phyloP scores from a whole-genome alignment of 2,888 invertebrate species.

The Prosapia bicincta region DNA sequence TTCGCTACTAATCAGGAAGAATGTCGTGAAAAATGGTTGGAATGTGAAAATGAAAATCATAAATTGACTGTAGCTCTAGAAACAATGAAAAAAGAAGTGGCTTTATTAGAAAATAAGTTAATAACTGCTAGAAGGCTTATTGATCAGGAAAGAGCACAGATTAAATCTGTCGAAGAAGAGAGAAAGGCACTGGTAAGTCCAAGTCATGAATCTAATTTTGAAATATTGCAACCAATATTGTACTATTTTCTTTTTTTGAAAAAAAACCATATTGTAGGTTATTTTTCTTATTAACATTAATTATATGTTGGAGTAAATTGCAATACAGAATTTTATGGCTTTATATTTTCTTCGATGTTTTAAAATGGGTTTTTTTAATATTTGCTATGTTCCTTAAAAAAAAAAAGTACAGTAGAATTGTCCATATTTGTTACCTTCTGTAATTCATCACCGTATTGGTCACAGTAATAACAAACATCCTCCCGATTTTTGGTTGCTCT shows the following conservation, averaged over 20 bases:
- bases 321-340: too few relatives aligned
- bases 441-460: too few relatives aligned
- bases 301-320: too few relatives aligned
- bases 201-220: not conserved
- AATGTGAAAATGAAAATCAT: slow-evolving; percentile 67
- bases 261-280: too few relatives aligned
- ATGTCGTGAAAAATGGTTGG: slow-evolving; percentile 60
- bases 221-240: not conserved
- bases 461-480: too few relatives aligned
- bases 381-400: too few relatives aligned
- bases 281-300: too few relatives aligned
- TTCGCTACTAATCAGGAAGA: slow-evolving; percentile 24
- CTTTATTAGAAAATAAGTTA: slow-evolving; percentile 74
- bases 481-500: too few relatives aligned
- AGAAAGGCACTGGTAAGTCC: slow-evolving; percentile 64
- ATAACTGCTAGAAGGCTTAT: slow-evolving; percentile 75
- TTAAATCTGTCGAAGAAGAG: slow-evolving; percentile 67
- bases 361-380: too few relatives aligned
- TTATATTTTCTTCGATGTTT: too few relatives aligned
- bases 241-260: not conserved
- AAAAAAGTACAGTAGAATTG: too few relatives aligned
- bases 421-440: too few relatives aligned
- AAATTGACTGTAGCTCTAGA: slow-evolving; percentile 68
- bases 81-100: slow-evolving; percentile 65
- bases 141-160: slow-evolving; percentile 72